Base-by-base conservation (phyloP, 2,113 vertebrate genomes). In the Naja naja region DNA sequence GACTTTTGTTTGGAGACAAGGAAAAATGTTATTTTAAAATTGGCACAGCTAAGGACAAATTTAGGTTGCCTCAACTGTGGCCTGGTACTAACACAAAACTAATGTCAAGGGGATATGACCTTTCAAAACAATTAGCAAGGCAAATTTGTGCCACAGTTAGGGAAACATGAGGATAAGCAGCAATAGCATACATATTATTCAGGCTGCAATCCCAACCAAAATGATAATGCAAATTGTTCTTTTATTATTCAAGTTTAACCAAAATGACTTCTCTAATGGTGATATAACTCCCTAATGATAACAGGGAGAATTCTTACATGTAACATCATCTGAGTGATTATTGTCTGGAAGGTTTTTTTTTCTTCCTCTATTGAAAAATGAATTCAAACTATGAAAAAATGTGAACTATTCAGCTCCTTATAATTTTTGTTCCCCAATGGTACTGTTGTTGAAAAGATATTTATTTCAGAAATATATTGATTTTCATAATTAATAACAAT, bases 191-290 rank as follows among this genome's bases (percentile, higher is more conserved):
- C 55, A 92, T 94, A 1, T 91, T 94, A 1, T 91, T 93, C 93
- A 91, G 90, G 34, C 89, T 45, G 93, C 16, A 69, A 92, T 94
- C 91, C 91, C 90, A 87, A 0, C 0, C 55, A 90, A 94, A 94
- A 91, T 94, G 95, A 95, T 90, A 94, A 69, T 89, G 90, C 91
- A 93, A 53, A 56, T 95, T 92, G 9, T 94, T 96, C 85, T 90
- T 89, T 89, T 95, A 64, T 94, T 95, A 95, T 96, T 95, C 90
- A 52, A 94, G 90, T 92, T 91, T 93, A 93, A 60, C 88, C 85
- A 85, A 58, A 89, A 43, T 91, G 91, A 95, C 95, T 97, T 95
- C 96, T 97, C 94, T 97, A 95, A 95, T 96, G 96, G 96, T 96
- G 91, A 90, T 94, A 91, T 96, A 49, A 95, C 91, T 96, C 95